These are phyloP conservation scores for Torymus aiolomorphi DNA, from an alignment of 2,888 invertebrate species.

Conservation along the genomic window DNA sequence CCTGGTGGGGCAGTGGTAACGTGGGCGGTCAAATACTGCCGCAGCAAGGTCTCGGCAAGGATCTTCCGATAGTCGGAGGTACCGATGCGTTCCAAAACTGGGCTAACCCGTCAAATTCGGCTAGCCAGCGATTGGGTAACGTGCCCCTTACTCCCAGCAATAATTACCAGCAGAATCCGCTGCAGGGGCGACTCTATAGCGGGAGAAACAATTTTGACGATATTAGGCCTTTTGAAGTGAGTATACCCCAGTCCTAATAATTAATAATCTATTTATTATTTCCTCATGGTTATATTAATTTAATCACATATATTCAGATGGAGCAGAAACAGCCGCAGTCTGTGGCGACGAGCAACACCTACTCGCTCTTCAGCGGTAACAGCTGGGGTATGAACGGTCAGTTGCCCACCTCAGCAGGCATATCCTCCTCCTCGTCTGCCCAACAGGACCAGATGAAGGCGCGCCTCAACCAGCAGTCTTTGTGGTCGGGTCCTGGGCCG, in stretches of 20 bases:
- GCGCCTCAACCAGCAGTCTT: slow-evolving; percentile 78
- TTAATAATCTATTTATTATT: background rate
- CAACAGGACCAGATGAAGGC: slow-evolving; percentile 66
- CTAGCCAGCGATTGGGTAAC: slow-evolving; percentile 60
- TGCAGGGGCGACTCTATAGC: slow-evolving; percentile 62
- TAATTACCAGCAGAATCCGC: slow-evolving; percentile 65
- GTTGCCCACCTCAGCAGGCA: slow-evolving; percentile 36
- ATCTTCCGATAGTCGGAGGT: slow-evolving; percentile 49
- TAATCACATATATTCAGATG: slow-evolving; percentile 65
- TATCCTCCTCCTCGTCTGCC: slow-evolving; percentile 23
- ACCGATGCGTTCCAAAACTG: slow-evolving; percentile 68
- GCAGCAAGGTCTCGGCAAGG: slow-evolving; percentile 61
- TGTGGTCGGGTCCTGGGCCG: slow-evolving; percentile 87
- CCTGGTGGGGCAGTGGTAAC: slow-evolving; percentile 67
- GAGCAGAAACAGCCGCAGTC: slow-evolving; percentile 72
- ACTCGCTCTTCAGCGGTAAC: slow-evolving; percentile 79
- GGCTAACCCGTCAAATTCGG: slow-evolving; percentile 63
- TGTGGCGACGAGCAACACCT: slow-evolving; percentile 75
- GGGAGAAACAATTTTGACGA: slow-evolving; percentile 66
- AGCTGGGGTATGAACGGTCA: slow-evolving; percentile 55
- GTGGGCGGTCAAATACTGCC: slow-evolving; percentile 58
- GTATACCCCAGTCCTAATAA: slow-evolving; percentile 25
- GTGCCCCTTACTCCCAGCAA: slow-evolving; percentile 63
- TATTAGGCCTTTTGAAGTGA: slow-evolving; percentile 66
- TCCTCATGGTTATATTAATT: too few relatives aligned